Evolutionary conservation across 2,113 vertebrate genomes (phyloP), one percentile per base, ranked within the genome.

Genomic region (Xiphophorus couchianus): DNA sequence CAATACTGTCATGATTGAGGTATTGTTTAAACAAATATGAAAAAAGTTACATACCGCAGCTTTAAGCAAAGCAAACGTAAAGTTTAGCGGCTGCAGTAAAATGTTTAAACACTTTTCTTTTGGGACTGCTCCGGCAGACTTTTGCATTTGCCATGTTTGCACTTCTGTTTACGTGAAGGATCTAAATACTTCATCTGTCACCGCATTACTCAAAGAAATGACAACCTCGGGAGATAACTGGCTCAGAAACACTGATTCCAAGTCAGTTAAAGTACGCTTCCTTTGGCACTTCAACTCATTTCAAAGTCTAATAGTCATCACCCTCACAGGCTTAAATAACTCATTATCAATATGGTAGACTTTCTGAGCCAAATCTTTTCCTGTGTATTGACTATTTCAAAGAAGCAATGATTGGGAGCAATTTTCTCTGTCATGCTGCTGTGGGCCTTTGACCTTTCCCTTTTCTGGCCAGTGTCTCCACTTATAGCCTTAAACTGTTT

Each of bases 371-470:
- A 64, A 66, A 86, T 76, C 73, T 66, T 48, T 71, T 71, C 31
- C 44, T 35, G 27, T 19, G 62, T 44, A 83, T 27, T 11, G 37
- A 64, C 70, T 66, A 81, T 58, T 76, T 19, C 33, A 17, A 71
- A 66, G 44, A 67, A 82, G 74, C 76, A 70, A 68, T 77, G 73
- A 84, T 85, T 89, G 39, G 74, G 71, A 84, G 64, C 76, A 87
- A 86, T 88, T 86, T 80, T 69, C 72, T 74, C 68, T 44, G 62
- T 71, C 86, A 91, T 60, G 76, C 78, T 68, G 48, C 5, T 30
- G 62, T 72, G 9, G 13, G 63, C 77, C 84, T 83, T 77, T 82
- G 66, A 61, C 72, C 73, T 85, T 66, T 62, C 66, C 62, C 44
- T 28, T 64, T 81, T 71, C 60, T 79, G 74, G 62, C 31, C 28